A percentile compares a stretch with the other conserved stretches of the same genome.
Conservation (phyloP, 2,888 invertebrate genomes). For the Formica aserva region DNA sequence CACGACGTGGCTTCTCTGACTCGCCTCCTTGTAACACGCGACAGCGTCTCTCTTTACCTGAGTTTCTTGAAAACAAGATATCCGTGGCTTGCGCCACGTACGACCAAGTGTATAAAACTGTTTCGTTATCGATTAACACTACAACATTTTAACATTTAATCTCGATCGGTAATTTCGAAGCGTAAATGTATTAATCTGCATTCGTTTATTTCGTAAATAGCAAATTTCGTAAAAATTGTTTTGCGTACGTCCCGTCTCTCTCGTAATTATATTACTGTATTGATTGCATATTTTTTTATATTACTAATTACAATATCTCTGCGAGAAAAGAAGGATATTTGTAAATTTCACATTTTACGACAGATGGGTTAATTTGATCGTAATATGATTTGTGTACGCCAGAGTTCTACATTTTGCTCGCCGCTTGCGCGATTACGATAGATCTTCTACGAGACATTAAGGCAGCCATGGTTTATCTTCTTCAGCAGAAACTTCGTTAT, state of each 20-base stretch:
- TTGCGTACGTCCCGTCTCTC: not conserved
- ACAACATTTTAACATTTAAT: not conserved
- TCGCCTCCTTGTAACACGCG: constrained; percentile 35
- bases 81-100: not conserved
- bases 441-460: constrained; percentile 42
- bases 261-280: not conserved
- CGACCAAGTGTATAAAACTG: not conserved
- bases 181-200: not conserved
- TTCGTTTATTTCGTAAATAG: not conserved
- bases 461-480: constrained; percentile 41
- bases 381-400: constrained; percentile 13
- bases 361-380: not conserved
- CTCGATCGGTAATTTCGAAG: not conserved
- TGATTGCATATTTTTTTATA: not conserved
- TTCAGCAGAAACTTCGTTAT: constrained; percentile 51
- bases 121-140: not conserved
- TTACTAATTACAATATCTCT: not conserved
- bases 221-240: not conserved
- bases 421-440: constrained; percentile 23
- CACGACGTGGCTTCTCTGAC: constrained; percentile 4
- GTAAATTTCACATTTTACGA: constrained; percentile 8
- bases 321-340: not conserved
- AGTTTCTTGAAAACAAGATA: constrained; percentile 22
- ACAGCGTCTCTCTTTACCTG: constrained; percentile 16
- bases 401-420: constrained; percentile 6